Evolutionary conservation across 2,113 vertebrate species (phyloP).

Genomic region (Gobius niger): DNA sequence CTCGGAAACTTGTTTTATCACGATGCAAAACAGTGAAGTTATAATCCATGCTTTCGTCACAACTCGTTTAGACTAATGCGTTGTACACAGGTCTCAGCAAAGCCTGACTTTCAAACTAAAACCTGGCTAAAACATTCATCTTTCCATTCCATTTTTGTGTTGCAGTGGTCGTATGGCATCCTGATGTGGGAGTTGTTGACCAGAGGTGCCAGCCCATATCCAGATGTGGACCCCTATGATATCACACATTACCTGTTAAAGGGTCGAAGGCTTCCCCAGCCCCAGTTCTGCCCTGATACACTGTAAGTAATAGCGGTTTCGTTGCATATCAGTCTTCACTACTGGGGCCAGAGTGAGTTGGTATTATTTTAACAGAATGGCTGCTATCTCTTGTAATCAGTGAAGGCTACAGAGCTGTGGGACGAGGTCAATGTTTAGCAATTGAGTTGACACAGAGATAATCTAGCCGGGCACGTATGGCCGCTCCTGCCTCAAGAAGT

Average conservation of each 20-base stretch:
- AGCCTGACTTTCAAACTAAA: too few relatives aligned
- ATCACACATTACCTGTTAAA: constrained; percentile 84
- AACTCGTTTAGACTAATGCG: too few relatives aligned
- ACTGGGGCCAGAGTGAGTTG: neutral
- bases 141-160: constrained; percentile 13
- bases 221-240: constrained; percentile 90
- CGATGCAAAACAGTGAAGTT: too few relatives aligned
- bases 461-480: neutral
- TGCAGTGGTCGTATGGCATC: constrained; percentile 93
- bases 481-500: neutral
- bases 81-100: too few relatives aligned
- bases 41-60: too few relatives aligned
- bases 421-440: neutral
- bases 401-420: neutral
- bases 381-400: neutral
- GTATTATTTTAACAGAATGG: neutral
- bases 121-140: neutral
- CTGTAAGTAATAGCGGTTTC: constrained; percentile 80
- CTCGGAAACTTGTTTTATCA: too few relatives aligned
- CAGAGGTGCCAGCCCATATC: constrained; percentile 88
- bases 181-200: constrained; percentile 96
- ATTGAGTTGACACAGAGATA: neutral
- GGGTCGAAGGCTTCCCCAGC: constrained; percentile 89
- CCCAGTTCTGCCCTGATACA: constrained; percentile 85
- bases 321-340: neutral